Base-by-base conservation (phyloP, 35 echinoderm and acorn worm genomes). In the Apostichopus parvimensis region DNA sequence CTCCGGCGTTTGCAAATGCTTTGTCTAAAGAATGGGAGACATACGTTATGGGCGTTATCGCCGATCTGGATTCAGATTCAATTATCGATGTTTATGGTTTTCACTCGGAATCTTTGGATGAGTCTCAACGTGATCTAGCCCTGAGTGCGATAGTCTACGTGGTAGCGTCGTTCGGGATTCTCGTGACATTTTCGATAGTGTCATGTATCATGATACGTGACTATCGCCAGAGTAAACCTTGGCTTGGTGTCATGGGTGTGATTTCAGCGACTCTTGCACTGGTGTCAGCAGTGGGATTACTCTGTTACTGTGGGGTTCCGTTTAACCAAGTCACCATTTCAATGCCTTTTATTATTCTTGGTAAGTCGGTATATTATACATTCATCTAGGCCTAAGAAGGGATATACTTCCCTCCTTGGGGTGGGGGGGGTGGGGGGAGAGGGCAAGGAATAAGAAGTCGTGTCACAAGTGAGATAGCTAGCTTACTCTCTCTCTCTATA, bases 291-390 rank as follows among this genome's bases (percentile, higher is more conserved):
- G 77, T 92, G 66, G 95, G 95, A 64, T 87, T 97, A 5, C 79
- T 97, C 1, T 93, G 77, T 5, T 94, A 76, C 70, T 91, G 94
- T 87, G 95, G 95, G 7, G 71, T 97, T 12, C 86, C 86, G 6
- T 94, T 97, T 71, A 97, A 97, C 53, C 91, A 94, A 66, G 91
- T 97, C 1, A 87, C 87, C 6, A 77, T 91, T 3, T 92, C 93
- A 1, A 97, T 97, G 95, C 93, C 93, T 54, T 97, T 97, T 53
- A 78, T 97, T 22, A 92, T 94, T 53, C 86, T 97, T 6, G 95
- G 95, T 97, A 85, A 93, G 95, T 94, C 12, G 58, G 12, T 61
- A 61, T 8, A 61, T 5, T 61, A 61, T 45, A 45, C 34, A 45
- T 45, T 45, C 34, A 45, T 45, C 3, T 45, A 13, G 18, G 73